Evolutionary conservation across 2,888 invertebrate genomes (phyloP).

Genomic region (Caenorhabditis sp.): DNA sequence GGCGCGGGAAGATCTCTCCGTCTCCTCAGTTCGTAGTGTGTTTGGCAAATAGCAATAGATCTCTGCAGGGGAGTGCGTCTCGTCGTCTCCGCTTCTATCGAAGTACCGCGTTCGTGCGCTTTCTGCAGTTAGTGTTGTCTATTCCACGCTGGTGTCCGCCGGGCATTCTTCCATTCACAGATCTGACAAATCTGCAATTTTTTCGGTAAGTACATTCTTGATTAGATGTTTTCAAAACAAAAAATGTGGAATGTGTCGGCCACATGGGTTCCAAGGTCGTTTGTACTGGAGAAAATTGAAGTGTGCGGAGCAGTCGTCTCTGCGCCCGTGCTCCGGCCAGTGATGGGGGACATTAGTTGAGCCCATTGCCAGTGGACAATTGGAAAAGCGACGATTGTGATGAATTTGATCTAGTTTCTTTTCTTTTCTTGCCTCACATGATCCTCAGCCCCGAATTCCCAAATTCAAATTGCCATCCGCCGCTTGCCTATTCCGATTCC

Average conservation of each 20-base stretch:
- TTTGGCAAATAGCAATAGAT: conserved; percentile 56
- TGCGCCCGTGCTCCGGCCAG: background rate
- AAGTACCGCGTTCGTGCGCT: conserved; percentile 57
- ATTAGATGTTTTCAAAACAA: background rate
- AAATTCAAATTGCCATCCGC: conserved; percentile 25
- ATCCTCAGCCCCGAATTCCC: conserved; percentile 26
- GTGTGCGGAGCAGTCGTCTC: background rate
- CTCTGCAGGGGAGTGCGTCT: conserved; percentile 49
- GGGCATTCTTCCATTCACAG: conserved; percentile 61
- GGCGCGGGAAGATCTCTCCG: conserved; percentile 44
- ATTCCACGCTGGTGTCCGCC: conserved; percentile 58
- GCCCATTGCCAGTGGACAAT: background rate
- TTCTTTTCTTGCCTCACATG: conserved; percentile 31
- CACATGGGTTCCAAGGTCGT: no score
- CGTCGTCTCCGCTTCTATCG: conserved; percentile 48
- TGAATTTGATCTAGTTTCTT: conserved; percentile 43
- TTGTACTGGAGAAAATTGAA: background rate
- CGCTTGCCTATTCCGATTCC: background rate
- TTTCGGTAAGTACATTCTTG: conserved; percentile 32
- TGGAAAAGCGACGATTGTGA: conserved; percentile 7
- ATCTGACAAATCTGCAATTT: conserved; percentile 39
- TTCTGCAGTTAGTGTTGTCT: conserved; percentile 59
- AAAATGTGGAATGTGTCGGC: background rate
- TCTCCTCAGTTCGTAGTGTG: conserved; percentile 38
- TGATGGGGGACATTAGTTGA: background rate